phyloP scores from a whole-genome alignment of 2,797 vertebrate species.

The Oryzias dopingdopingensis region DNA sequence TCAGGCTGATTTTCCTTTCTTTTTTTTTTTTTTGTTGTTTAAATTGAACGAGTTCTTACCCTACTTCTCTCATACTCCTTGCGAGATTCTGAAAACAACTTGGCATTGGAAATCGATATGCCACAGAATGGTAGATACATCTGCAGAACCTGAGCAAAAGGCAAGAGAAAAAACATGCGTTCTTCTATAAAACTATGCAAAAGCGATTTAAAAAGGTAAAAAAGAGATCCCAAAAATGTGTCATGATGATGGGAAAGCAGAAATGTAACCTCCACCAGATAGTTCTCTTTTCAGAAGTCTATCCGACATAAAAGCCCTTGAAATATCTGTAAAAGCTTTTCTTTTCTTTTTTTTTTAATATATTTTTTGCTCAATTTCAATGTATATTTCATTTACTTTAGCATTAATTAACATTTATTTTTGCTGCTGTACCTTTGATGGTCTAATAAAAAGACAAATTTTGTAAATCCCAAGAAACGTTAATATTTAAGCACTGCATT shows the following conservation, averaged over 20 bases:
- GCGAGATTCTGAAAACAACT: slow-evolving; percentile 80
- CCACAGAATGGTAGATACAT: slow-evolving; percentile 81
- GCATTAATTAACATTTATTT: background rate
- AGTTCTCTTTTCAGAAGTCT: slow-evolving; percentile 8
- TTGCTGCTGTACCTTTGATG: background rate
- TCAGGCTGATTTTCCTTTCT: too few species aligned
- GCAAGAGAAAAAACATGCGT: background rate
- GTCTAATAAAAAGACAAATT: too few species aligned
- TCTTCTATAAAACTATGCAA: too few species aligned
- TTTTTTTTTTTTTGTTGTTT: too few species aligned
- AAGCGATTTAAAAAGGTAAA: slow-evolving; percentile 1
- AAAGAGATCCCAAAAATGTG: background rate
- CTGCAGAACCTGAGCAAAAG: slow-evolving; percentile 74
- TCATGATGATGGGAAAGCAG: too few species aligned
- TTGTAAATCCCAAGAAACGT: too few species aligned
- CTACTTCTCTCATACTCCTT: slow-evolving; percentile 80
- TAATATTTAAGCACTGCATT: too few species aligned
- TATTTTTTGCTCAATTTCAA: slow-evolving; percentile 10
- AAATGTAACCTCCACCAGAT: too few species aligned
- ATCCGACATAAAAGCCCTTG: slow-evolving; percentile 13
- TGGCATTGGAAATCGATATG: slow-evolving; percentile 79
- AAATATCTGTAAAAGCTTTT: slow-evolving; percentile 17
- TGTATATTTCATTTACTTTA: background rate
- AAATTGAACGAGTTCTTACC: slow-evolving; percentile 54
- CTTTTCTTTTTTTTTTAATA: slow-evolving; percentile 25